phyloP scores from a whole-genome alignment of 2,888 invertebrate species.

The Uropetala carovei region DNA sequence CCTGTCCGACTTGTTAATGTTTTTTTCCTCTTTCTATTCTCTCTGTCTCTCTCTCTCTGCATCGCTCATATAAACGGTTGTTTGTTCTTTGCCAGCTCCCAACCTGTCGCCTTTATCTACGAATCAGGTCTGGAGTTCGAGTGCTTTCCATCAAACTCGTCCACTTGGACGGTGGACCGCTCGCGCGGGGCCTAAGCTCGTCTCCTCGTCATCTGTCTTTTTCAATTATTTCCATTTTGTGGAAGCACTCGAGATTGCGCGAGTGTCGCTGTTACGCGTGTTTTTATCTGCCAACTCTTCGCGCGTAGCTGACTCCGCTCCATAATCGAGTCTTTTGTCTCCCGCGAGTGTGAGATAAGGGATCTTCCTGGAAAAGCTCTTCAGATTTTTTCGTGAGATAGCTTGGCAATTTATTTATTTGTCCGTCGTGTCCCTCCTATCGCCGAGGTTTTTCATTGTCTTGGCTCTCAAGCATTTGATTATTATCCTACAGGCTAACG shows the following conservation, averaged over 20 bases:
- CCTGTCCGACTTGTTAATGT: no score
- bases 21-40: no score
- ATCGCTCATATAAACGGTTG: no score
- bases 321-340: conserved; percentile 4
- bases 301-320: neutral
- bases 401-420: neutral
- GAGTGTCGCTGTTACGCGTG: neutral
- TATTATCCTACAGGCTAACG: no score
- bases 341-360: neutral
- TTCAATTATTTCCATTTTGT: neutral
- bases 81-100: neutral
- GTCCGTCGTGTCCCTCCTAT: neutral
- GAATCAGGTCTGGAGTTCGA: neutral
- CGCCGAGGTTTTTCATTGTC: neutral
- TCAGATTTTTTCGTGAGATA: neutral
- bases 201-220: neutral
- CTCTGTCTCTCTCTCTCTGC: no score
- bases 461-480: no score
- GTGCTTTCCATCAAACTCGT: conserved; percentile 18
- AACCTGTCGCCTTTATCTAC: neutral
- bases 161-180: no score
- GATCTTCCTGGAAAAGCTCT: neutral
- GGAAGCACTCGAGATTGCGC: neutral
- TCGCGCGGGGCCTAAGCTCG: neutral
- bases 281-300: conserved; percentile 1